These are phyloP conservation scores for Vireo griseus DNA, from an alignment of 2,797 vertebrate species.

Conservation along the genomic window DNA sequence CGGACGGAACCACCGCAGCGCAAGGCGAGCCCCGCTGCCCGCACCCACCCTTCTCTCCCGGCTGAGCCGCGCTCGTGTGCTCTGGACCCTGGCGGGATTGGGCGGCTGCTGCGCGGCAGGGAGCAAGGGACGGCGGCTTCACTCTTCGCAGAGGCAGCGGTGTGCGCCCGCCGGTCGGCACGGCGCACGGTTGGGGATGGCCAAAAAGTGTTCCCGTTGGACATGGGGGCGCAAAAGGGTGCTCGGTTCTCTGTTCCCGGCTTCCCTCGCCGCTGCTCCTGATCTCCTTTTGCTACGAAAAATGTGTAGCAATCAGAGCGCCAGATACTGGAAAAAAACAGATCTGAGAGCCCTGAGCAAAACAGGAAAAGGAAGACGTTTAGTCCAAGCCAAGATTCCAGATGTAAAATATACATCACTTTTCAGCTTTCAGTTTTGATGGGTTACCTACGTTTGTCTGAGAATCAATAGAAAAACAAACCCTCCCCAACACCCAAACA, in stretches of 20 bases:
- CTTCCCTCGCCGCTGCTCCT: background rate
- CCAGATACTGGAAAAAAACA: background rate
- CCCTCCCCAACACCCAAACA: background rate
- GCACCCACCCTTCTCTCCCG: too few species aligned
- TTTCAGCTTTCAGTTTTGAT: background rate
- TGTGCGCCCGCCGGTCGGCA: too few species aligned
- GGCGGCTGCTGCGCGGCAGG: background rate
- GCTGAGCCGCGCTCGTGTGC: background rate
- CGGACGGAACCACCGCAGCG: background rate
- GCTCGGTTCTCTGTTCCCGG: background rate
- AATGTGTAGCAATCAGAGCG: background rate
- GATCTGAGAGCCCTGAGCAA: background rate
- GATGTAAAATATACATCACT: background rate
- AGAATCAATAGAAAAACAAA: background rate
- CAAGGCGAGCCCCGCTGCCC: background rate
- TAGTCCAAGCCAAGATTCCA: background rate
- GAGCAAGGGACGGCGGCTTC: background rate
- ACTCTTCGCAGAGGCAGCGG: background rate
- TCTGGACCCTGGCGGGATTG: fast-evolving
- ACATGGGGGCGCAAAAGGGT: background rate
- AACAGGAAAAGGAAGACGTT: slow-evolving; percentile 13
- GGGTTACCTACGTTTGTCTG: background rate
- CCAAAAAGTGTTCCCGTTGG: background rate
- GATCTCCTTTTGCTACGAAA: background rate
- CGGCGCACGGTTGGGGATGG: background rate